phyloP scores from a whole-genome alignment of 2,113 vertebrate species.

The Lophochroa leadbeateri region DNA sequence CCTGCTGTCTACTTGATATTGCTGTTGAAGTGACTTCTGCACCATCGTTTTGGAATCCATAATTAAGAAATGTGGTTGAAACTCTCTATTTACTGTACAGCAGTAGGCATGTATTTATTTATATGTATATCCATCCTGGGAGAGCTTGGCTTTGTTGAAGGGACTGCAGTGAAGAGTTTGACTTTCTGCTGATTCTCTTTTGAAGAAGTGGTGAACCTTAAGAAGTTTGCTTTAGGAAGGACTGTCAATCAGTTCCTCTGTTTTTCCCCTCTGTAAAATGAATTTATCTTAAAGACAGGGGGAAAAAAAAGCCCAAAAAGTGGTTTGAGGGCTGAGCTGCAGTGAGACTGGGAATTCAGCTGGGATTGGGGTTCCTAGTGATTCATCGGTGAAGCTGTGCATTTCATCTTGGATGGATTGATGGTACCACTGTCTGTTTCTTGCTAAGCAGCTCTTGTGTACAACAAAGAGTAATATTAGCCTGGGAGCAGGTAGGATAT shows the following conservation, averaged over 20 bases:
- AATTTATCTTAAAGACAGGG: background rate
- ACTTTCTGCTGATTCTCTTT: background rate
- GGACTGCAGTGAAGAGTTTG: background rate
- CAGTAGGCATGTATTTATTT: background rate
- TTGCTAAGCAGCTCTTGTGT: background rate
- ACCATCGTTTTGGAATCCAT: background rate
- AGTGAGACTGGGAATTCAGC: background rate
- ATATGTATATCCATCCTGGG: background rate
- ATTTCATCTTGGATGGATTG: background rate
- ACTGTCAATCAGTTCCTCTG: background rate
- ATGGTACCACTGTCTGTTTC: background rate
- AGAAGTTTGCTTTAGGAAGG: background rate
- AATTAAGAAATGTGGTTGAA: background rate
- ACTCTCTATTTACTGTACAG: background rate
- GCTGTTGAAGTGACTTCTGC: background rate
- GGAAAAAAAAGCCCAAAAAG: background rate
- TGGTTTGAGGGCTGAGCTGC: background rate
- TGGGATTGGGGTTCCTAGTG: background rate
- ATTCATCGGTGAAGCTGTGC: background rate
- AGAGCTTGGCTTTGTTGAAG: background rate
- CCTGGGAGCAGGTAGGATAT: background rate
- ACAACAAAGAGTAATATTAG: background rate
- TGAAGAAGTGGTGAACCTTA: background rate
- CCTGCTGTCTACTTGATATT: background rate
- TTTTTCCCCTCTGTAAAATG: background rate